These are phyloP conservation scores for Papilio dardanus DNA, from an alignment of 1,140 invertebrate species.

Conservation along the genomic window DNA sequence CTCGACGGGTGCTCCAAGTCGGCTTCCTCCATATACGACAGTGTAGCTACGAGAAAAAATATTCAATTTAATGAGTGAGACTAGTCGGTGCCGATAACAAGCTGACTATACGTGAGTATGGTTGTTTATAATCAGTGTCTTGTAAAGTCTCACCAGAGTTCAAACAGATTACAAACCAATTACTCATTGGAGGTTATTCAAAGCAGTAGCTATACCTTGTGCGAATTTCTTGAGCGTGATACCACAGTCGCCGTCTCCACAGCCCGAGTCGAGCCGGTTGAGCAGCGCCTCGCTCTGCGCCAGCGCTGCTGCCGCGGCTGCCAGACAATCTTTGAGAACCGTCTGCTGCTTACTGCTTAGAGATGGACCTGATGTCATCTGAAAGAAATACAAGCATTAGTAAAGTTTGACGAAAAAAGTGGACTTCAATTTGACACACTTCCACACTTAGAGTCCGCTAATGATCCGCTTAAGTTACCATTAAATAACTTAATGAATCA, in stretches of 20 bases:
- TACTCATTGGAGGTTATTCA: background rate
- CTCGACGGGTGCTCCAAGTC: conserved; percentile 69
- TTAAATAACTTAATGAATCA: background rate
- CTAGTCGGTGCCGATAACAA: too few species aligned
- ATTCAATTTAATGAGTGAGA: background rate
- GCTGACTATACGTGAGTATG: too few species aligned
- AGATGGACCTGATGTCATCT: conserved; percentile 65
- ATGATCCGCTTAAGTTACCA: too few species aligned
- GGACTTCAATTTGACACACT: too few species aligned
- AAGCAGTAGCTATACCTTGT: conserved; percentile 75
- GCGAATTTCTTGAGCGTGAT: conserved; percentile 87
- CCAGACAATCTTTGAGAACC: conserved; percentile 80
- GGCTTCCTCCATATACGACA: conserved; percentile 59
- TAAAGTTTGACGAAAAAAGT: background rate
- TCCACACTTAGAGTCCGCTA: too few species aligned
- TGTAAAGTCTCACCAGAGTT: too few species aligned
- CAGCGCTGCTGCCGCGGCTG: conserved; percentile 80
- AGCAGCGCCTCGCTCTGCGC: conserved; percentile 83
- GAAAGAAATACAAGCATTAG: conserved; percentile 31
- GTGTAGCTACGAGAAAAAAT: conserved; percentile 49
- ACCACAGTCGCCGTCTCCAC: conserved; percentile 93
- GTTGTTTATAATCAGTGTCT: too few species aligned
- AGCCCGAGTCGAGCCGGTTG: conserved; percentile 88
- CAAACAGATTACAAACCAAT: too few species aligned
- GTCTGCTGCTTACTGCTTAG: conserved; percentile 65